These are phyloP conservation scores for Macropus fuliginosus DNA, from an alignment of 2,797 vertebrate species.

Conservation along the genomic window DNA sequence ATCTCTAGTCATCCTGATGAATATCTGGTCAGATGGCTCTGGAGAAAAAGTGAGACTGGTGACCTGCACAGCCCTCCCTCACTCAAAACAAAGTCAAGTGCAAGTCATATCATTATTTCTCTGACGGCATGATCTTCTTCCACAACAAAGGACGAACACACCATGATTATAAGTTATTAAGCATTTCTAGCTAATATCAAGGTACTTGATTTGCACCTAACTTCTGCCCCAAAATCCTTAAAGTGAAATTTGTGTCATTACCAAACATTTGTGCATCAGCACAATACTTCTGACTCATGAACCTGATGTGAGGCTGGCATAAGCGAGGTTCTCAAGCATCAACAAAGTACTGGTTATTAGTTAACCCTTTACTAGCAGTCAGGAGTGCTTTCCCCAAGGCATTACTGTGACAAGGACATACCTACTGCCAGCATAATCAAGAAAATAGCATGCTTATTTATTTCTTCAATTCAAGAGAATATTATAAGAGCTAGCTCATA, in stretches of 20 bases:
- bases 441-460: slow-evolving; percentile 56
- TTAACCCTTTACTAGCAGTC: slow-evolving; percentile 34
- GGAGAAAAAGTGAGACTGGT: too few species aligned
- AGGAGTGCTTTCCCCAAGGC: neutral
- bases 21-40: too few species aligned
- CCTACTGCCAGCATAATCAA: slow-evolving; percentile 32
- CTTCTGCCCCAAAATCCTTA: neutral
- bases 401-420: neutral
- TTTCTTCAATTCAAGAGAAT: slow-evolving; percentile 43
- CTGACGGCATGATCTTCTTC: too few species aligned
- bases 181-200: neutral
- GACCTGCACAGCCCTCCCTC: too few species aligned
- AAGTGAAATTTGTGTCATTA: slow-evolving; percentile 28
- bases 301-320: neutral
- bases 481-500: neutral
- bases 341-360: neutral
- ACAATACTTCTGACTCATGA: neutral
- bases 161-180: neutral
- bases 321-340: accelerated
- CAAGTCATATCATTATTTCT: too few species aligned
- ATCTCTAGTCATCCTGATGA: too few species aligned
- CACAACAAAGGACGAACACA: too few species aligned
- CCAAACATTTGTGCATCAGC: neutral
- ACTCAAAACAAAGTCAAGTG: too few species aligned
- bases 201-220: neutral